phyloP scores from a whole-genome alignment of 2,888 invertebrate genomes.

The Andrena fulva region DNA sequence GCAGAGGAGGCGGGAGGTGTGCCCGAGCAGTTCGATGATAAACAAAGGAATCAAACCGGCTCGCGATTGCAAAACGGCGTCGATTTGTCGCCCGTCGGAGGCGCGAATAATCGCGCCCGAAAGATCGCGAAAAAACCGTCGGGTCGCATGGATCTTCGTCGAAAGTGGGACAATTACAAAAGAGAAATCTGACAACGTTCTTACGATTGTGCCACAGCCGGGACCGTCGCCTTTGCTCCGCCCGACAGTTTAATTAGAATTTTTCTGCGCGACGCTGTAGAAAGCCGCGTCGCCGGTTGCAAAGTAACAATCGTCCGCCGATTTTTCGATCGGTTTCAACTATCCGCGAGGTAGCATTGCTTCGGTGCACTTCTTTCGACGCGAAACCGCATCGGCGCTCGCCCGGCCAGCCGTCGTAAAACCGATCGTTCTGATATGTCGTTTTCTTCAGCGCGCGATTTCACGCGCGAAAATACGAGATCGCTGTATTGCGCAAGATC shows the following conservation, averaged over 20 bases:
- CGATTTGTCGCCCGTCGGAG: constrained; percentile 12
- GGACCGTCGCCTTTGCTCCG: too few species aligned
- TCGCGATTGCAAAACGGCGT: not conserved
- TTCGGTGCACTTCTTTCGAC: not conserved
- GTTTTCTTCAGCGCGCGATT: constrained; percentile 35
- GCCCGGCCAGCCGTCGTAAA: not conserved
- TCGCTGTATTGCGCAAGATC: constrained; percentile 29
- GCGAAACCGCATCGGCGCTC: not conserved
- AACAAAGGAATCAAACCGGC: not conserved
- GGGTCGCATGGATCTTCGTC: not conserved
- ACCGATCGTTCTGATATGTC: constrained; percentile 18
- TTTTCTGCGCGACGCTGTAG: not conserved
- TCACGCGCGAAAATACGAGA: constrained; percentile 14
- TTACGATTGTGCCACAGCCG: not conserved
- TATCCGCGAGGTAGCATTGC: not conserved
- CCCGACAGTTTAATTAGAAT: constrained; percentile 1
- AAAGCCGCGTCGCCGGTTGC: not conserved
- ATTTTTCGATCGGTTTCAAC: not conserved
- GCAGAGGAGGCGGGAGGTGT: not conserved
- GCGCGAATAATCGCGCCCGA: constrained; percentile 7
- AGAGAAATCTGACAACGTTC: not conserved
- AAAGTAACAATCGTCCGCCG: not conserved
- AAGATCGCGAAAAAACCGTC: constrained; percentile 1
- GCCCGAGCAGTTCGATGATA: not conserved
- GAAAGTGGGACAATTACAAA: not conserved